Percentiles rank a stretch among this genome's conserved stretches.
These are phyloP conservation scores for Mycteria americana DNA, from an alignment of 2,797 vertebrate species.

Conservation along the genomic window DNA sequence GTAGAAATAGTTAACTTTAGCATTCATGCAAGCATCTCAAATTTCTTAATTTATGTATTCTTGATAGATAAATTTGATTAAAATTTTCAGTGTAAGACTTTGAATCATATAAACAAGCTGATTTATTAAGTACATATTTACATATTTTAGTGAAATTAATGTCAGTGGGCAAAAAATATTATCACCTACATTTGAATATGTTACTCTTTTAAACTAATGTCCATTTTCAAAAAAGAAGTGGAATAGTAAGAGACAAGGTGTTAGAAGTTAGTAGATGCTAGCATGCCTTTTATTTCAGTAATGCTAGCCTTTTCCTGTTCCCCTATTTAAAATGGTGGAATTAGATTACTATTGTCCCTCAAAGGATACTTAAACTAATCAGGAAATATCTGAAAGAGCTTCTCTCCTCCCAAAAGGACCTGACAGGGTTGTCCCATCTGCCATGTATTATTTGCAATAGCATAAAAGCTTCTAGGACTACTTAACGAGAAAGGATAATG, in stretches of 20 bases:
- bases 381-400: slow-evolving; percentile 22
- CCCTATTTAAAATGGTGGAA: not conserved
- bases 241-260: not conserved
- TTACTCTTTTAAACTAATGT: not conserved
- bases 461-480: slow-evolving; percentile 17
- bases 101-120: not conserved
- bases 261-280: not conserved
- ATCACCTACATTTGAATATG: not conserved
- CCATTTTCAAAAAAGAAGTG: not conserved
- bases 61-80: slow-evolving; percentile 1
- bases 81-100: not conserved
- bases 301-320: not conserved
- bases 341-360: slow-evolving; percentile 25
- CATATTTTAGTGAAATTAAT: not conserved
- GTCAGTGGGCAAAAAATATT: not conserved
- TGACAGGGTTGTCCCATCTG: slow-evolving; percentile 4
- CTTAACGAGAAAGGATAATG: slow-evolving; percentile 33
- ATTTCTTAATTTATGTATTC: slow-evolving; percentile 1
- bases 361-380: slow-evolving; percentile 48
- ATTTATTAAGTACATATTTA: not conserved
- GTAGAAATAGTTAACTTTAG: not conserved
- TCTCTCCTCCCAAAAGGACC: not conserved
- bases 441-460: slow-evolving; percentile 3
- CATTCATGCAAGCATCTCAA: not conserved
- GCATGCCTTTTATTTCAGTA: not conserved